phyloP scores from a whole-genome alignment of 1,140 invertebrate species.

The Acromyrmex echinatior region DNA sequence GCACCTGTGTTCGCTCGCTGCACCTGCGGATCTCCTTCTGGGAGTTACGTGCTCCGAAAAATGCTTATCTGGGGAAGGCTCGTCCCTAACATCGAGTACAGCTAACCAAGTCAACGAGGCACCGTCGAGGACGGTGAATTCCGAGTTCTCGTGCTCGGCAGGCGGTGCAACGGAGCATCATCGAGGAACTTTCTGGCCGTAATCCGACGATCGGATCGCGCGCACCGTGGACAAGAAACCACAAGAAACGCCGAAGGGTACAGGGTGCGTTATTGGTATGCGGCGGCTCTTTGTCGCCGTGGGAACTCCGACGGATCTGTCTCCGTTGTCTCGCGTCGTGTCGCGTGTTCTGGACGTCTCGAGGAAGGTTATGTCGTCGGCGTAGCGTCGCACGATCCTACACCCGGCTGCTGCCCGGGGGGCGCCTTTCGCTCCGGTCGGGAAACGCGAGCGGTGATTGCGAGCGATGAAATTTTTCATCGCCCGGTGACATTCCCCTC shows the following conservation, averaged over 20 bases:
- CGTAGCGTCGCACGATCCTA: not conserved
- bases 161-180: not conserved
- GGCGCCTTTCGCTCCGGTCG: not conserved
- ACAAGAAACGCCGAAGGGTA: not conserved
- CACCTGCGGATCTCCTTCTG: conserved; percentile 16
- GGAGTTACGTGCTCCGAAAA: conserved; percentile 18
- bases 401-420: not conserved
- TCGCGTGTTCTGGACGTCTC: not conserved
- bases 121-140: not conserved
- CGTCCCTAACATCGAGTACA: not conserved
- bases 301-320: conserved; percentile 3
- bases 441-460: conserved; percentile 61
- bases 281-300: conserved; percentile 10
- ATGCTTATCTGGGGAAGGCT: conserved; percentile 21
- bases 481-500: conserved; percentile 69
- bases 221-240: not conserved
- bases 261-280: not conserved
- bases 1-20: not conserved
- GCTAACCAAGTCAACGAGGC: not conserved
- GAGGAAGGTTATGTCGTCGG: conserved; percentile 9
- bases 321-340: not conserved
- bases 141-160: not conserved
- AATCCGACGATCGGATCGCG: not conserved
- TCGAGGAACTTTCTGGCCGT: not conserved
- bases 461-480: conserved; percentile 62